These are phyloP conservation scores for Lasioglossum vierecki DNA, from an alignment of 2,888 invertebrate species.

Conservation along the genomic window DNA sequence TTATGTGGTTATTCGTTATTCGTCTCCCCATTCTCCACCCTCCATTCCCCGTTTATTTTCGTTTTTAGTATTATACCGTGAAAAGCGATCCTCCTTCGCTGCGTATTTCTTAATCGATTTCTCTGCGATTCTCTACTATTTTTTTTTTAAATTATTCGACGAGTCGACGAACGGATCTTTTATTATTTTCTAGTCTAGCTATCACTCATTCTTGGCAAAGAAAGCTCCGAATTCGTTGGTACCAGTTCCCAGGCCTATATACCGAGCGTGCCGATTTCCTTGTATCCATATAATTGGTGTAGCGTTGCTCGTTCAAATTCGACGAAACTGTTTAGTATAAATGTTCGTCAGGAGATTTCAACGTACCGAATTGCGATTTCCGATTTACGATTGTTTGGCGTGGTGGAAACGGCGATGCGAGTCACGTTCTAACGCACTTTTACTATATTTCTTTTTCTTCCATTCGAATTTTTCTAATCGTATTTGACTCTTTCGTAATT, in stretches of 20 bases:
- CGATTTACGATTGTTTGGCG: conserved; percentile 10
- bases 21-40: background rate
- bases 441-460: background rate
- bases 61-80: conserved; percentile 9
- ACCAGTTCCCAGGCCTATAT: conserved; percentile 35
- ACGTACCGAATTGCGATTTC: background rate
- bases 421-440: conserved; percentile 1
- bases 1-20: conserved; percentile 17
- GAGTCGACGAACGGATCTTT: conserved; percentile 42
- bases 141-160: conserved; percentile 21
- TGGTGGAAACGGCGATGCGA: background rate
- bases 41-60: background rate
- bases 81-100: conserved; percentile 13
- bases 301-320: conserved; percentile 11
- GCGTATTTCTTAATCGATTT: conserved; percentile 23
- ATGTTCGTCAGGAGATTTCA: conserved; percentile 17
- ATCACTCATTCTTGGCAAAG: conserved; percentile 32
- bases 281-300: background rate
- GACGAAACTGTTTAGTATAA: conserved; percentile 6
- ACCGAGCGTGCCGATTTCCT: conserved; percentile 3
- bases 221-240: conserved; percentile 17
- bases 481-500: conserved; percentile 4
- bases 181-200: conserved; percentile 58
- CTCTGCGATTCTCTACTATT: conserved; percentile 18
- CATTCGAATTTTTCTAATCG: conserved; percentile 1